These are phyloP conservation scores for Caenorhabditis drosophilae DNA, from an alignment of 2,888 invertebrate genomes.

Conservation along the genomic window DNA sequence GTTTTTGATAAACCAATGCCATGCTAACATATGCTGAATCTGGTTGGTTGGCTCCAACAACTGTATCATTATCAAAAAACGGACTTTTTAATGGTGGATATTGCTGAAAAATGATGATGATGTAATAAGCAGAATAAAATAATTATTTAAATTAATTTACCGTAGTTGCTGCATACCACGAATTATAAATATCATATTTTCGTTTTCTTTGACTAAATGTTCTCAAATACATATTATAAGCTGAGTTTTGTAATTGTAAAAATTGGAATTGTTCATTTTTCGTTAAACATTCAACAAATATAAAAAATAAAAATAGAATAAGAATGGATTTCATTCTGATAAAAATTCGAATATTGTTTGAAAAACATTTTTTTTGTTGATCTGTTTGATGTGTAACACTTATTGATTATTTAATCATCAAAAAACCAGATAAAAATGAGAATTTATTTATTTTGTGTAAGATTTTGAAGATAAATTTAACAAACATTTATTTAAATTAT, in stretches of 20 bases:
- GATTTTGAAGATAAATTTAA: too few relatives aligned
- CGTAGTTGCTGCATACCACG: conserved; percentile 26
- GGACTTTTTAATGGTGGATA: conserved; percentile 28
- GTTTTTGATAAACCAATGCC: conserved; percentile 20
- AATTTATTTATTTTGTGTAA: too few relatives aligned
- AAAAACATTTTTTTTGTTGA: too few relatives aligned
- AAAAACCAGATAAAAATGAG: too few relatives aligned
- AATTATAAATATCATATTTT: conserved; percentile 21
- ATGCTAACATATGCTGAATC: conserved; percentile 23
- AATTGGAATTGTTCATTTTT: conserved; percentile 33
- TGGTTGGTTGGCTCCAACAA: conserved; percentile 21
- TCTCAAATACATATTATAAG: conserved; percentile 28
- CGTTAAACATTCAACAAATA: conserved; percentile 8
- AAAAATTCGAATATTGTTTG: too few relatives aligned
- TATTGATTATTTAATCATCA: too few relatives aligned
- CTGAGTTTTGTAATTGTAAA: conserved; percentile 24
- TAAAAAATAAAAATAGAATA: not conserved
- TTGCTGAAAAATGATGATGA: conserved; percentile 13
- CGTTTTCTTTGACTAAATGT: conserved; percentile 17
- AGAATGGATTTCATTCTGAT: too few relatives aligned
- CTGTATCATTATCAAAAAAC: conserved; percentile 35
- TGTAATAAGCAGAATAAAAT: not conserved
- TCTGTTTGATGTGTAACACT: too few relatives aligned
- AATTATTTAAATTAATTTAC: conserved; percentile 3
- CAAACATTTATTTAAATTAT: too few relatives aligned